phyloP scores from a whole-genome alignment of 2,888 invertebrate genomes.

The Lysandra bellargus region DNA sequence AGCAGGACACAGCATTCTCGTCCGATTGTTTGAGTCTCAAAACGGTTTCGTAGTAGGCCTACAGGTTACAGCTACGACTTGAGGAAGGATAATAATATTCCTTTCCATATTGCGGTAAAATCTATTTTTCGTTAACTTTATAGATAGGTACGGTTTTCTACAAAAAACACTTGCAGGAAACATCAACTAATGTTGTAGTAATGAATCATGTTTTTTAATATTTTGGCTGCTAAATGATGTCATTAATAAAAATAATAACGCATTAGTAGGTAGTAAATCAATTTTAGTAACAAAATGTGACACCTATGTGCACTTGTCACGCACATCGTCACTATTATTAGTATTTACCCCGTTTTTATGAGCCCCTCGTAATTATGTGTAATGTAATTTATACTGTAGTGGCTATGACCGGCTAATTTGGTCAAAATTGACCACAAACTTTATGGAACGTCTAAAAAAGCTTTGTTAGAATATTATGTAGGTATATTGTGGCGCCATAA shows the following conservation, averaged over 20 bases:
- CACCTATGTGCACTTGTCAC: constrained; percentile 4
- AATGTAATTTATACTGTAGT: not conserved
- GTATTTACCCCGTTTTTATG: not conserved
- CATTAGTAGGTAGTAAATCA: not conserved
- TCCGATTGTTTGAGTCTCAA: too few species aligned
- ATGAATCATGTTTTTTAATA: too few species aligned
- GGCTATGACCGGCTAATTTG: not conserved
- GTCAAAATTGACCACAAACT: not conserved
- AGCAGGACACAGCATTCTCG: too few species aligned
- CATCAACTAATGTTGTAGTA: too few species aligned
- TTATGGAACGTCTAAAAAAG: not conserved
- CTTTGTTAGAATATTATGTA: not conserved
- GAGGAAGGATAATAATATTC: too few species aligned
- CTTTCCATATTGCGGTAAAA: too few species aligned
- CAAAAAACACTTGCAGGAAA: not conserved
- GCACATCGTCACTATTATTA: not conserved
- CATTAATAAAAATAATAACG: not conserved
- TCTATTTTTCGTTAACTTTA: too few species aligned
- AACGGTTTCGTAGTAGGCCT: too few species aligned
- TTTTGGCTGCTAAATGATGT: not conserved
- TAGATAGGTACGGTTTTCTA: too few species aligned
- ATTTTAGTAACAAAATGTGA: not conserved
- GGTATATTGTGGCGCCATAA: not conserved
- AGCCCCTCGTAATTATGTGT: not conserved
- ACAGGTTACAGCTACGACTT: too few species aligned